These are phyloP conservation scores for Chesias legatella DNA, from an alignment of 2,888 invertebrate species.

Conservation along the genomic window DNA sequence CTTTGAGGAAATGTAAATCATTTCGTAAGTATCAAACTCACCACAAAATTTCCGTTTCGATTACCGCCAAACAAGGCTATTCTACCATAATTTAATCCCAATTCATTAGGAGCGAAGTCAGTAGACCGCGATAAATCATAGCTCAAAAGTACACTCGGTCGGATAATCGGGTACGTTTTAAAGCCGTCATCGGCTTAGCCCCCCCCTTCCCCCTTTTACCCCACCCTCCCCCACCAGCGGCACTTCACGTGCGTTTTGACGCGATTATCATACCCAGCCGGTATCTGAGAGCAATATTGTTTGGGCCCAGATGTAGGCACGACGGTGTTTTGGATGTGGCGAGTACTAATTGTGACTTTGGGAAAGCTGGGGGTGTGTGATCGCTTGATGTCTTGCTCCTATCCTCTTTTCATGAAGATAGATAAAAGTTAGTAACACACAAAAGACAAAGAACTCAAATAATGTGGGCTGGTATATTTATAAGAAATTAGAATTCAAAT, in stretches of 20 bases:
- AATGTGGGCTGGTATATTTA: too few relatives aligned
- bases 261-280: slow-evolving; percentile 77
- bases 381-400: too few relatives aligned
- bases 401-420: too few relatives aligned
- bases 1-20: too few relatives aligned
- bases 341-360: slow-evolving; percentile 4
- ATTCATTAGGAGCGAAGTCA: slow-evolving; percentile 29
- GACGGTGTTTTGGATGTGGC: slow-evolving; percentile 36
- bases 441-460: too few relatives aligned
- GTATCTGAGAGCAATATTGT: slow-evolving; percentile 78
- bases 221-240: slow-evolving; percentile 36
- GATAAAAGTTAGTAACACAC: too few relatives aligned
- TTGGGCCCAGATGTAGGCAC: slow-evolving; percentile 34
- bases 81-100: slow-evolving; percentile 17
- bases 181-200: slow-evolving; percentile 73
- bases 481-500: too few relatives aligned
- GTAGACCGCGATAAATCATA: slow-evolving; percentile 58
- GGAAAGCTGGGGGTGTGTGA: too few relatives aligned
- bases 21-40: too few relatives aligned
- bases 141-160: slow-evolving; percentile 61
- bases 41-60: background rate
- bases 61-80: slow-evolving; percentile 8
- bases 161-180: slow-evolving; percentile 76
- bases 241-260: slow-evolving; percentile 80
- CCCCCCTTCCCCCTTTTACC: slow-evolving; percentile 26